These are phyloP conservation scores for Ciconia maguari DNA, from an alignment of 2,113 vertebrate species.

Conservation along the genomic window DNA sequence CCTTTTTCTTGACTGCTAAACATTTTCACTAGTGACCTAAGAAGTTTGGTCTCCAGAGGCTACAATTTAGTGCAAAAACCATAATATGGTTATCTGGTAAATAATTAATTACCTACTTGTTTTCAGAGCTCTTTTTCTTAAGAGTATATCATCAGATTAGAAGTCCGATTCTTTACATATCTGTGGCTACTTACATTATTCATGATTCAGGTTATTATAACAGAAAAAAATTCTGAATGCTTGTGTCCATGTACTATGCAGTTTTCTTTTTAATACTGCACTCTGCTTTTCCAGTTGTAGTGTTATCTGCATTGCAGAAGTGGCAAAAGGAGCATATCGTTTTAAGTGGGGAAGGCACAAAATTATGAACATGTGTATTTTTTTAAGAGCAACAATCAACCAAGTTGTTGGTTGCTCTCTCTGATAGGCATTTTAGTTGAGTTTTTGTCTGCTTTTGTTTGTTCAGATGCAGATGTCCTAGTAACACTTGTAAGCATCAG, in stretches of 20 bases:
- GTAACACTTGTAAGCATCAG: neutral
- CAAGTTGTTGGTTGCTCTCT: neutral
- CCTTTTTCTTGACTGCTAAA: neutral
- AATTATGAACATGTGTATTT: neutral
- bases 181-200: neutral
- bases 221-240: neutral
- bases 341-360: neutral
- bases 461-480: neutral
- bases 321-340: neutral
- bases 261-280: neutral
- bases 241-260: neutral
- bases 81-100: constrained; percentile 18
- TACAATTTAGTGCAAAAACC: neutral
- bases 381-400: neutral
- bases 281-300: neutral
- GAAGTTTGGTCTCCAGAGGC: neutral
- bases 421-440: neutral
- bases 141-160: neutral
- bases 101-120: constrained; percentile 31
- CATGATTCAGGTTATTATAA: neutral
- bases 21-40: neutral
- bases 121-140: neutral
- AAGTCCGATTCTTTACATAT: neutral
- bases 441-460: neutral
- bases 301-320: neutral